Base-by-base conservation (phyloP, 2,797 vertebrate genomes). In the Diplodus puntazzo region DNA sequence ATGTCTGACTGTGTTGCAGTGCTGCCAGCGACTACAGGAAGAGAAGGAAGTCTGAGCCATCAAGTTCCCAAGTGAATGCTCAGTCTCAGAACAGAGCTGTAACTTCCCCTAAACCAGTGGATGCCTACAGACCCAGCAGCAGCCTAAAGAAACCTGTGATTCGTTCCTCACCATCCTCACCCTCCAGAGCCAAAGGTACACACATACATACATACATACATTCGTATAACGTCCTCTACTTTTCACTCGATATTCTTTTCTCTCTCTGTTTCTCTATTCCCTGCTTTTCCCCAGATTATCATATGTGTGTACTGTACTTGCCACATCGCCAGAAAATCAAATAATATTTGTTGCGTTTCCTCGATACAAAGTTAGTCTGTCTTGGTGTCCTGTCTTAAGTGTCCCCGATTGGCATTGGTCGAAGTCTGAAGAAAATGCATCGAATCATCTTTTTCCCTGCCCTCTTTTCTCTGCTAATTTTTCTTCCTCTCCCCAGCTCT, bases 41-140 rank as follows among this genome's bases (percentile, higher is more conserved):
- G 83, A 94, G 98, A 72, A 95, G 98, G 96, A 99, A 98, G 97
- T 99, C 98, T 0, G 98, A 99, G 91, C 98, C 98, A 2, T 93
- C 96, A 0, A 97, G 96, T 54, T 96, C 95, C 74, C 97, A 96
- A 43, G 95, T 92, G 12, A 94, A 94, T 64, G 77, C 83, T 3
- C 91, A 89, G 75, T 94, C 92, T 18, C 96, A 95, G 69, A 95
- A 93, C 18, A 89, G 91, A 57, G 92, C 92, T 88, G 94, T 90
- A 61, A 82, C 85, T 4, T 94, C 94, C 57, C 92, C 93, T 2
- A 94, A 95, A 72, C 91, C 87, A 12, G 91, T 91, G 17, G 96
- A 97, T 84, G 81, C 91, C 50, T 94, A 95, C 63, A 95, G 95
- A 92, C 77, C 96, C 3, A 95, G 93, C 13, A 95, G 93, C 89